Base-by-base conservation (phyloP, 2,888 invertebrate genomes). In the Timema cristinae region DNA sequence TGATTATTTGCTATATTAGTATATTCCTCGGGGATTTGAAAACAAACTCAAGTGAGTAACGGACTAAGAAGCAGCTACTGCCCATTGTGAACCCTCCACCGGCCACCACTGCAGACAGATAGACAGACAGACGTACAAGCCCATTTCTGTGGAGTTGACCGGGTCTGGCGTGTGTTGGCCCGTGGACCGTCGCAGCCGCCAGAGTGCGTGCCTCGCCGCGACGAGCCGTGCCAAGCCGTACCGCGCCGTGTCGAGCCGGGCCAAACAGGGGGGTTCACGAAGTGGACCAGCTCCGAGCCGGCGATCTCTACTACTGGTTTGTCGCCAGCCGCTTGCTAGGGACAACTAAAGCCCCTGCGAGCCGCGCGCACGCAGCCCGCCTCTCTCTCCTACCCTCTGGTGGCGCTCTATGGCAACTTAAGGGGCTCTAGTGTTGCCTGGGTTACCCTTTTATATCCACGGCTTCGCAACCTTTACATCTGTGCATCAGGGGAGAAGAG, bases 181-280 rank as follows among this genome's bases (percentile, higher is more conserved):
- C 68, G 61, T 68, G 32, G 56, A 50, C 32, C 76, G 75, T 70
- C 89, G 85, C 81, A 88, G 85, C 80, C 88, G 86, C 88, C 88
- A 89, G 86, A 89, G 86, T 86, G 89, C 88, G 85, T 88, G 88
- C 83, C 88, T 88, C 79, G 88, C 88, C 83, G 89, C 89, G 86
- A 89, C 89, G 81, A 89, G 87, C 83, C 89, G 87, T 82, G 88
- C 89, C 83, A 89, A 86, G 78, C 88, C 87, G 87, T 89, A 88
- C 79, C 88, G 87, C 85, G 88, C 89, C 89, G 89, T 87, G 79
- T 82, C 83, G 63, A 15, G 63, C 13, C 16, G 63, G 10, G 63
- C 63, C 16, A 16, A 7, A 11, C 56, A 56, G 56, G 32, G 32
- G 63, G 63, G 63, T 16, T 7, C 63, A 16, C 63, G 48, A 63